phyloP scores from a whole-genome alignment of 2,797 vertebrate species.

The Micrastur ruficollis region DNA sequence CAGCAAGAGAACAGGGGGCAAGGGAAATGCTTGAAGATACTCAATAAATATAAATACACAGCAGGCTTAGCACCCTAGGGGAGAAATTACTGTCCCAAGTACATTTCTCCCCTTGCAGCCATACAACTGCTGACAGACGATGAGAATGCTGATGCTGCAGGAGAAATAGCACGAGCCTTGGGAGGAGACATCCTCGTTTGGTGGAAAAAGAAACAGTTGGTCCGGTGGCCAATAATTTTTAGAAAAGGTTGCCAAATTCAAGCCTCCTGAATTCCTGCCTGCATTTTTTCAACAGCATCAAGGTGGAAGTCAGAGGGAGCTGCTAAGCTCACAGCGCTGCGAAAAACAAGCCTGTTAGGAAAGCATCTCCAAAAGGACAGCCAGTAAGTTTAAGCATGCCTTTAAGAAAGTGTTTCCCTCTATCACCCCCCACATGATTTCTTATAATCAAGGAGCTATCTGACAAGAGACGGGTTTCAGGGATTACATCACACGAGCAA shows the following conservation, averaged over 20 bases:
- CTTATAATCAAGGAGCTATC: neutral
- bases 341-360: neutral
- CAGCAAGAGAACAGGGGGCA: neutral
- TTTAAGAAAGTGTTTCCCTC: neutral
- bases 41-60: constrained; percentile 4
- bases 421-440: neutral
- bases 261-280: neutral
- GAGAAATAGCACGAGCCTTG: neutral
- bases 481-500: neutral
- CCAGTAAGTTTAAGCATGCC: neutral
- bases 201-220: neutral
- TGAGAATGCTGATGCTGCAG: neutral
- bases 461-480: neutral
- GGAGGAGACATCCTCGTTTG: neutral
- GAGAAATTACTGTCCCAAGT: neutral
- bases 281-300: neutral
- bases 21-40: neutral
- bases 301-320: neutral
- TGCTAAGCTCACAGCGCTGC: neutral
- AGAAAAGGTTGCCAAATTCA: neutral
- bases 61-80: neutral
- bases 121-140: neutral
- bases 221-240: neutral
- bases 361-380: neutral
- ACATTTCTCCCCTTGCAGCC: neutral